Evolutionary conservation across 2,797 vertebrate species (phyloP).

Genomic region (Sebastes paucispinis): DNA sequence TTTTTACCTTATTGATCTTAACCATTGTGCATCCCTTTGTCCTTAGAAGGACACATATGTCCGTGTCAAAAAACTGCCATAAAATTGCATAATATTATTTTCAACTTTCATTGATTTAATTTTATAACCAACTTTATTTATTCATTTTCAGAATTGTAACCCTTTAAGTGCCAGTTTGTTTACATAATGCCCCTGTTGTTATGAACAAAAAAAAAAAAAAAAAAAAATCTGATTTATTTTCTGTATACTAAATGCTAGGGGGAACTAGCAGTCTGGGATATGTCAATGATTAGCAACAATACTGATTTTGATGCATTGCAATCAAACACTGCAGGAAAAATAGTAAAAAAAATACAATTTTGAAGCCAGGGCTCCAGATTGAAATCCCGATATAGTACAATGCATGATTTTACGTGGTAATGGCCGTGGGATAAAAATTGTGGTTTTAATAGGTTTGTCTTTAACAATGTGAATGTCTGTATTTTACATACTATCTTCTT

Average conservation of each 20-base stretch:
- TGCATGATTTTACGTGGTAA: not conserved
- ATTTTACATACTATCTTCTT: not conserved
- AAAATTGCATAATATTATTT: not conserved
- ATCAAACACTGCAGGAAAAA: not conserved
- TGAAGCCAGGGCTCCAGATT: not conserved
- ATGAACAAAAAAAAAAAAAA: not conserved
- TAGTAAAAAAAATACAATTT: not conserved
- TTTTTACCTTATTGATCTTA: not conserved
- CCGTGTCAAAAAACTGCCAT: not conserved
- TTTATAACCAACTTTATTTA: not conserved
- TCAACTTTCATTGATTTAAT: not conserved
- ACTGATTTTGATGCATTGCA: not conserved
- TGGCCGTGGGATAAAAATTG: not conserved
- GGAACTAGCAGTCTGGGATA: no score
- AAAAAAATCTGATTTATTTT: not conserved
- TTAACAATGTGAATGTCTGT: not conserved
- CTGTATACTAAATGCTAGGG: no score
- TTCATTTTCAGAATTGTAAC: not conserved
- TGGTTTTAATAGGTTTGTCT: not conserved
- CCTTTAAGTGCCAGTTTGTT: not conserved
- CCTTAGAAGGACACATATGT: not conserved
- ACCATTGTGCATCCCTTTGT: not conserved
- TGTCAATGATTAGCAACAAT: not conserved
- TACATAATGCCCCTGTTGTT: not conserved
- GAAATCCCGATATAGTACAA: not conserved